phyloP scores from a whole-genome alignment of 2,113 vertebrate genomes.

The Chroicocephalus ridibundus region DNA sequence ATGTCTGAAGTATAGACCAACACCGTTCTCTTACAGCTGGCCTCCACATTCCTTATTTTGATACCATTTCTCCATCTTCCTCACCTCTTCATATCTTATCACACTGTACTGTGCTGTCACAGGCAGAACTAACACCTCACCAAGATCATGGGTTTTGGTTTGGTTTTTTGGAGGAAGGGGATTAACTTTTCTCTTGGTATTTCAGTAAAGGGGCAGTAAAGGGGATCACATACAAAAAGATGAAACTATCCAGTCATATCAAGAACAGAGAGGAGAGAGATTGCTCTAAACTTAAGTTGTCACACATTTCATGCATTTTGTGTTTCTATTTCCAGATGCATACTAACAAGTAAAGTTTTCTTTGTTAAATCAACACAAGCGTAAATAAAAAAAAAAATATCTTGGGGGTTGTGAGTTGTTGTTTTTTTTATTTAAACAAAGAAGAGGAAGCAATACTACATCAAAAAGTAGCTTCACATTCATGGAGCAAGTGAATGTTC shows the following conservation, averaged over 20 bases:
- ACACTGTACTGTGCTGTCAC: background rate
- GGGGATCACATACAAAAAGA: background rate
- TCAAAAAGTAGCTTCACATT: background rate
- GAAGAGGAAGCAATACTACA: background rate
- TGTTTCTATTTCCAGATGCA: background rate
- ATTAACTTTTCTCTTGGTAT: background rate
- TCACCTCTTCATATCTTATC: background rate
- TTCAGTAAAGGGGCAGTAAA: background rate
- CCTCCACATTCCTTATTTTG: background rate
- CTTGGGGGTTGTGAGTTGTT: background rate
- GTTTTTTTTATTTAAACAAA: background rate
- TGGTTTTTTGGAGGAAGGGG: background rate
- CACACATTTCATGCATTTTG: background rate
- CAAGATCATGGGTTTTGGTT: background rate
- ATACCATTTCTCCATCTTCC: background rate
- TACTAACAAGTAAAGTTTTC: background rate
- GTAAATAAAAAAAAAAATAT: background rate
- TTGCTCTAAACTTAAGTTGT: background rate
- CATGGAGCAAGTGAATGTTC: background rate
- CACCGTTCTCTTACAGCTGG: background rate
- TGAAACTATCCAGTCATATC: background rate
- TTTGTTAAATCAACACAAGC: background rate
- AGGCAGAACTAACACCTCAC: background rate
- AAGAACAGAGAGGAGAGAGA: background rate
- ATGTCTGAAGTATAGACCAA: background rate